Evolutionary conservation across 2,113 vertebrate species (phyloP).

Genomic region (Zosterops hypoxanthus): DNA sequence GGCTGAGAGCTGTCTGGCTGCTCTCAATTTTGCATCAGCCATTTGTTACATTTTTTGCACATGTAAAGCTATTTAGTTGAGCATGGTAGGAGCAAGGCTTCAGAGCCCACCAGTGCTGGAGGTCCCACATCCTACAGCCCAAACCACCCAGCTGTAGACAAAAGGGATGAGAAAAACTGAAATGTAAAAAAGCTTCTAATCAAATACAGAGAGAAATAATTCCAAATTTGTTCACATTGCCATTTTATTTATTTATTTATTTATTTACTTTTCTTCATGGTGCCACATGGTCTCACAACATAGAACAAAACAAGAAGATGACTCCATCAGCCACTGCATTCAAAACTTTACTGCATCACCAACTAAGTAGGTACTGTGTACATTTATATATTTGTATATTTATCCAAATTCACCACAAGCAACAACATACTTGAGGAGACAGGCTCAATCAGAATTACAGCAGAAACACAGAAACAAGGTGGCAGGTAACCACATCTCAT

Average conservation of each 20-base stretch:
- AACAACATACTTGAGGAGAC: not conserved
- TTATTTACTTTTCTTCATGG: not conserved
- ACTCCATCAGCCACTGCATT: not conserved
- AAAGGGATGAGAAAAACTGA: not conserved
- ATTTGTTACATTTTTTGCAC: slow-evolving; percentile 70
- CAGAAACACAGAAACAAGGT: not conserved
- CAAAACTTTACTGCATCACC: not conserved
- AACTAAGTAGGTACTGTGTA: not conserved
- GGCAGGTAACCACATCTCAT: not conserved
- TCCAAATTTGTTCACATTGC: not conserved
- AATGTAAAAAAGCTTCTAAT: not conserved
- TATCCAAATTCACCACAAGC: not conserved
- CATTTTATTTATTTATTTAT: not conserved
- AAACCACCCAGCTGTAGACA: not conserved
- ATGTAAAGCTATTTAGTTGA: slow-evolving; percentile 54
- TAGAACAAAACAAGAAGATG: not conserved
- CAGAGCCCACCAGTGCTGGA: not conserved
- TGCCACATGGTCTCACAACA: not conserved
- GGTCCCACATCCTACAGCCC: not conserved
- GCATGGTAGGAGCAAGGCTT: not conserved
- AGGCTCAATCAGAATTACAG: not conserved
- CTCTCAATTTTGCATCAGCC: slow-evolving; percentile 65
- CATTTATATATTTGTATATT: too few relatives aligned
- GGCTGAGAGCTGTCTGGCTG: slow-evolving; percentile 58
- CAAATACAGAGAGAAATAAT: not conserved